Base-by-base conservation (phyloP, 2,888 invertebrate species). In the Ectemnius continuus region DNA sequence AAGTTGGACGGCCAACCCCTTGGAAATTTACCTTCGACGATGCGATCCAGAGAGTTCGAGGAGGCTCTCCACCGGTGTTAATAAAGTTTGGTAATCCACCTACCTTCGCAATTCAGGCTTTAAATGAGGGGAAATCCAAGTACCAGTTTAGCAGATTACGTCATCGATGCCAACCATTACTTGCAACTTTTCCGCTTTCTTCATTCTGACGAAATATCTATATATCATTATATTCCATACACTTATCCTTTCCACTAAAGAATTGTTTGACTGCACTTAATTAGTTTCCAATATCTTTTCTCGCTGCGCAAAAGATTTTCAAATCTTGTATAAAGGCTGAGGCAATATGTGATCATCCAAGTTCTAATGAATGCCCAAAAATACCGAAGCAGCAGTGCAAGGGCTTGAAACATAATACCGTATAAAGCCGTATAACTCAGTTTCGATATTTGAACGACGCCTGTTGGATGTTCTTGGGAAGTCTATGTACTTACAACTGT, bases 1-100 rank as follows among this genome's bases (percentile, higher is more conserved):
- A 84, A 84, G 81, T 82, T 84, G 80, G 81, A 82, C 75, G 78
- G 66, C 68, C 82, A 70, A 77, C 75, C 67, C 70, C 73, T 67
- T 70, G 65, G 69, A 74, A 80, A 73, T 71, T 78, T 69, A 14
- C 68, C 62, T 48, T 73, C 16, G 5, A 36, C 36, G 36, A 36
- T 36, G 18, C 47, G 3, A 11, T 20, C 56, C 23, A 28, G 13
- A 52, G 64, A 72, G 46, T 52, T 58, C 59, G 18, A 52, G 36
- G 8, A 14, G 58, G 20, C 36, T 52, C 64, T 28, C 66, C 36
- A 46, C 46, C 48, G 23, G 8, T 16, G 20, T 45, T 67, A 63
- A 46, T 72, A 68, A 65, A 75, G 26, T 56, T 48, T 2, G 23
- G 23, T 26, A 67, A 61, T 20, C 36, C 45, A 48, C 64, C 16